A percentile compares a stretch with the other conserved stretches of the same genome.
phyloP scores from a whole-genome alignment of 1,140 invertebrate species.

The Streblospio benedicti region DNA sequence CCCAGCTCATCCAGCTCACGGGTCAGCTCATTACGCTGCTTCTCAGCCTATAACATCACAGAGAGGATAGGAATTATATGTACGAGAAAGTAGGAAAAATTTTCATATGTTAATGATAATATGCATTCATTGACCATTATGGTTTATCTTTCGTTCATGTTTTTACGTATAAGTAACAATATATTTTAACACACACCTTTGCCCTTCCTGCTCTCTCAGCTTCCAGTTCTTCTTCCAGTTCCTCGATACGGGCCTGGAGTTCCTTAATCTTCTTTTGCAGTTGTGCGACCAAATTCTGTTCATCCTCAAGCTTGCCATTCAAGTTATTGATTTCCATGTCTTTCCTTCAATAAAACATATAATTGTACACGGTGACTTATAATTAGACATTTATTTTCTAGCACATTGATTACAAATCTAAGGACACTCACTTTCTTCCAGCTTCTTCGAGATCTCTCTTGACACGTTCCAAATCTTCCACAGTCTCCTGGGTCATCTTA shows the following conservation, averaged over 20 bases:
- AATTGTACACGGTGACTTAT: too few species aligned
- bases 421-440: too few species aligned
- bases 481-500: slow-evolving; percentile 95
- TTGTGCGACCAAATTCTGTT: slow-evolving; percentile 55
- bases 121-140: too few species aligned
- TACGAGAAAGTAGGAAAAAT: too few species aligned
- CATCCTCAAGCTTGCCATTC: slow-evolving; percentile 93
- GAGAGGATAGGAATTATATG: too few species aligned
- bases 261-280: slow-evolving; percentile 20
- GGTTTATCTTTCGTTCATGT: too few species aligned
- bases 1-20: slow-evolving; percentile 17
- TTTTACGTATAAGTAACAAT: too few species aligned
- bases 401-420: too few species aligned
- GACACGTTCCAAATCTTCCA: slow-evolving; percentile 91
- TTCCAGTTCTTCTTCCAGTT: slow-evolving; percentile 20
- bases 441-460: slow-evolving; percentile 94
- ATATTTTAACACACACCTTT: slow-evolving; percentile 10
- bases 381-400: too few species aligned
- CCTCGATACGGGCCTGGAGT: slow-evolving; percentile 15
- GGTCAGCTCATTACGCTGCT: slow-evolving; percentile 13
- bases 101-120: too few species aligned
- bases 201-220: slow-evolving; percentile 17
- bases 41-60: slow-evolving; percentile 25
- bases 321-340: slow-evolving; percentile 93
- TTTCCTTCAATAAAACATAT: slow-evolving; percentile 58